Base-by-base conservation (phyloP, 2,888 invertebrate genomes). In the Panopea generosa region DNA sequence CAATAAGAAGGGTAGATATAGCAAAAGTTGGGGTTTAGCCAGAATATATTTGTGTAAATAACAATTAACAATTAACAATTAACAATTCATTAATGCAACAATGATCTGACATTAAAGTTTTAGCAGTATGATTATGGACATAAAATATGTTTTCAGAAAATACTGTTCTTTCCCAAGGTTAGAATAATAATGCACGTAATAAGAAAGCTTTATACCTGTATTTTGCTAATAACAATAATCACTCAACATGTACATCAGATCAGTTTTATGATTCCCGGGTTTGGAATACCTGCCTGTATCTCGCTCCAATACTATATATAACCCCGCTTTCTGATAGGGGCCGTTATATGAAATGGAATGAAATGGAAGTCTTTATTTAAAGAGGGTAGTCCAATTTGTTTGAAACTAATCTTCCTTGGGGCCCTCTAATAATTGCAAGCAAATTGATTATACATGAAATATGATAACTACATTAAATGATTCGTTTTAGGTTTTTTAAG, bases 1-100 rank as follows among this genome's bases (percentile, higher is more conserved):
- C 40, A 40, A 40, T 40, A 40, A 40, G 40, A 40, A 40, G 40
- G 40, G 40, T 40, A 40, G 40, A 40, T 40, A 40, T 40, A 40
- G 40, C 40, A 40, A 40, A 16, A 40, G 40, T 40, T 40, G 40
- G 40, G 40, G 40, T 40, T 40, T 11, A 40, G 40, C 40, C 40
- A 40, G 40, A 40, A 40, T 7, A 40, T 40, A 40, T 40, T 40
- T 40, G 40, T 40, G 40, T 40, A 40, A 40, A 40, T 40, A 40
- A 40, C 40, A 40, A n/a, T n/a, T n/a, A n/a, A n/a, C n/a, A n/a
- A n/a, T n/a, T n/a, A n/a, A n/a, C n/a, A n/a, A 40, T 40, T 40
- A 40, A 40, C 40, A 40, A 40, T 40, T 40, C 40, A 40, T 40
- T 11, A 40, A 40, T 40, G 40, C 40, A 40, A 40, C 40, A 40